Evolutionary conservation across 2,113 vertebrate genomes (phyloP).

Genomic region (Larimichthys polyactis): DNA sequence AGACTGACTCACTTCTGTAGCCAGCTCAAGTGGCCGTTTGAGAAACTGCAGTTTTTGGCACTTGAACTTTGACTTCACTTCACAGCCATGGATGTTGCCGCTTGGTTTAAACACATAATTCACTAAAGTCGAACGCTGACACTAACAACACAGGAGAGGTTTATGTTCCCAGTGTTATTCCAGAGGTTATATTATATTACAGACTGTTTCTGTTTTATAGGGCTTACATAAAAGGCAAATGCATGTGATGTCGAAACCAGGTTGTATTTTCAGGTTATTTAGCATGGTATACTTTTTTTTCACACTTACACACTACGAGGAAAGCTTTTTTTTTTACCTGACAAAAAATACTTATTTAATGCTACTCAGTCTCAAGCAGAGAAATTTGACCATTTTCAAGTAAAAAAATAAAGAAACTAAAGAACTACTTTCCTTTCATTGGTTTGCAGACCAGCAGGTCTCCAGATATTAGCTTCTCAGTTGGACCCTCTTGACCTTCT

Average conservation of each 20-base stretch:
- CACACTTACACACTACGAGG: neutral
- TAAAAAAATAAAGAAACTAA: neutral
- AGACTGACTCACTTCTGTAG: no score
- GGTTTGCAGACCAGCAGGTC: neutral
- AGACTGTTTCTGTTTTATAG: neutral
- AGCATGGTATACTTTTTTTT: neutral
- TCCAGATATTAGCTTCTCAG: neutral
- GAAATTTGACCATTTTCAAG: neutral
- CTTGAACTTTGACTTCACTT: no score
- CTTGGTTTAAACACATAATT: neutral
- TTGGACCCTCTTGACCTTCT: conserved; percentile 4
- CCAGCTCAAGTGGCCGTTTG: no score
- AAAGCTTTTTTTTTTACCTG: neutral
- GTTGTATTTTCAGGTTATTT: neutral
- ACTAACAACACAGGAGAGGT: neutral
- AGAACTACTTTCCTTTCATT: neutral
- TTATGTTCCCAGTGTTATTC: neutral
- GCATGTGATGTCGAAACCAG: neutral
- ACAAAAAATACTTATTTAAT: neutral
- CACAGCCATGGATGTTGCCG: no score
- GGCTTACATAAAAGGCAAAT: neutral
- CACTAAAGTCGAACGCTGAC: neutral
- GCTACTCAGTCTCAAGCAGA: neutral
- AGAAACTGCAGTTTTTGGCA: no score
- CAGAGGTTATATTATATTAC: neutral